Conservation (phyloP, 2,888 invertebrate species). For the Aspidiotus destructor region DNA sequence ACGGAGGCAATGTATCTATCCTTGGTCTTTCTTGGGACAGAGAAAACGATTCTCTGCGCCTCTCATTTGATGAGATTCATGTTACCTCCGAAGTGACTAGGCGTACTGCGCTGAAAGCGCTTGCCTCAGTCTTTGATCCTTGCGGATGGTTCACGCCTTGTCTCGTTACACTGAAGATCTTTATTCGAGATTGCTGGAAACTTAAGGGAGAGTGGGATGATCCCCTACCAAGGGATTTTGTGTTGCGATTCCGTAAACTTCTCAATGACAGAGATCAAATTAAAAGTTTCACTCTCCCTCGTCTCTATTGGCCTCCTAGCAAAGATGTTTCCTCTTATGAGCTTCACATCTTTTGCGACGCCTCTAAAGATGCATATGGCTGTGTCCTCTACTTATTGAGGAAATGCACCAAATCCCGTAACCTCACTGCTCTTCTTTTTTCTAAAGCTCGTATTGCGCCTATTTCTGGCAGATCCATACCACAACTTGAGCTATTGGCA, state of each 20-base stretch:
- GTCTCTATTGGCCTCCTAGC: neutral
- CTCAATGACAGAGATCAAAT: neutral
- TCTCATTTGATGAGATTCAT: neutral
- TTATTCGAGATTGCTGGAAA: conserved; percentile 4
- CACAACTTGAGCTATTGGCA: neutral
- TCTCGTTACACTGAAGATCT: neutral
- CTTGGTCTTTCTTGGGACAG: neutral
- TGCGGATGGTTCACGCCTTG: neutral
- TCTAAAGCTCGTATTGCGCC: conserved; percentile 5
- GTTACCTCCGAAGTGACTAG: neutral
- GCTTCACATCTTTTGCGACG: conserved; percentile 6
- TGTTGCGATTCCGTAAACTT: neutral
- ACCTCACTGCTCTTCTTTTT: neutral
- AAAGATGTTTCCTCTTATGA: neutral
- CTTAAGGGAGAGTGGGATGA: conserved; percentile 7
- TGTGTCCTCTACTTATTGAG: neutral
- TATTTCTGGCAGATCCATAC: neutral
- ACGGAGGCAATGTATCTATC: neutral
- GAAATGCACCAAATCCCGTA: neutral
- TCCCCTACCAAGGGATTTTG: neutral
- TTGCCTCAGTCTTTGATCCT: conserved; percentile 3
- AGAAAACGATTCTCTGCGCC: neutral
- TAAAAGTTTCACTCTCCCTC: neutral
- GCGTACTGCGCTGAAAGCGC: neutral
- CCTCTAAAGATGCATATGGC: neutral